Base-by-base conservation (phyloP, 92 coral and sea anemone species). In the Zoanthus sansibaricus region DNA sequence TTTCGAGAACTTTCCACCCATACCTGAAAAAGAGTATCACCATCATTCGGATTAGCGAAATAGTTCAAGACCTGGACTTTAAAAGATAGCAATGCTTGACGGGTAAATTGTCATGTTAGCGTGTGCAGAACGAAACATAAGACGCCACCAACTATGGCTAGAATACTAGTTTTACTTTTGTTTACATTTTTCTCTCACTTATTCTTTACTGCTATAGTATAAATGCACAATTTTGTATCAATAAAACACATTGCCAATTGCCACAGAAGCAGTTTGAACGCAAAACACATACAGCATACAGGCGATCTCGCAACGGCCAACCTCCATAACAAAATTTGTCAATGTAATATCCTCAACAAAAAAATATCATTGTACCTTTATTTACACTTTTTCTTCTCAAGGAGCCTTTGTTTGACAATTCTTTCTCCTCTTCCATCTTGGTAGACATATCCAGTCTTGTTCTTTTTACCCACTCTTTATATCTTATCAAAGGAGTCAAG, bases 381-480 rank as follows among this genome's bases (percentile, higher is more conserved):
- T 62, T 62, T 62, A 44, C 37, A 67, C 45, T 59, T 67, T 45
- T 80, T 71, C 75, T 70, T 80, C 72, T n/a, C 64, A 80, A 47
- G 12, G 61, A 45, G 10, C 74, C 45, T 18, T 18, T 66, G 58
- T 37, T 20, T 7, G 75, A 47, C 12, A 49, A 49, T 3, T 64
- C 45, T 80, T 62, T 16, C 9, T 21, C 20, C 10, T 80, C 61
- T 14, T 42, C 75, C 5, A 15, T 67, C 44, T 67, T 66, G 46
- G 52, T n/a, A 1, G 85, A 67, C 46, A 66, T 12, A 71, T 80
- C 85, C 20, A 80, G 7, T n/a, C 66, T 80, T 12, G 75, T 66
- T 59, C 66, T 80, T 54, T 80, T 80, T 21, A 80, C 74, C 85
- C 85, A 80, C 13, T 80, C 85, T 80, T 80, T 80, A 37, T 86